These are phyloP conservation scores for Scelioninae gen. 1 DNA, from an alignment of 2,888 invertebrate species.

Conservation along the genomic window DNA sequence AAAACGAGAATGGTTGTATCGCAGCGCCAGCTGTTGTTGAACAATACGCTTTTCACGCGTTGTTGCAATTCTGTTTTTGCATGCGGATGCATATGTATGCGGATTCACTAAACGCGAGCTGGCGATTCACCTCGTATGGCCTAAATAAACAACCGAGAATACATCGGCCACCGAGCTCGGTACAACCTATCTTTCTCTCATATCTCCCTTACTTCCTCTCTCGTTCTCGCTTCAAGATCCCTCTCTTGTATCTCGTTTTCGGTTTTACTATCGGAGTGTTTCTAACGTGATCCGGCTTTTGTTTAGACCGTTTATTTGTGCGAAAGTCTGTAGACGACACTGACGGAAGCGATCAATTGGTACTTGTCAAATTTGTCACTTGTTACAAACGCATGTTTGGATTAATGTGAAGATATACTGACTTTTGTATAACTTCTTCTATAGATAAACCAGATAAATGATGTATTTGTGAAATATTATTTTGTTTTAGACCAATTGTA, in stretches of 20 bases:
- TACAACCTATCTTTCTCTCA: constrained; percentile 68
- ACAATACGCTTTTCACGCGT: constrained; percentile 70
- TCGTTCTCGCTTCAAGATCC: constrained; percentile 39
- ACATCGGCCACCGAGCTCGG: constrained; percentile 82
- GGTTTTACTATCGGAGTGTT: constrained; percentile 35
- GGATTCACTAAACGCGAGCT: constrained; percentile 73
- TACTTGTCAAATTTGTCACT: constrained; percentile 40
- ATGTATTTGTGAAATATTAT: too few species aligned
- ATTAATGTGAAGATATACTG: neutral
- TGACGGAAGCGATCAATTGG: constrained; percentile 24
- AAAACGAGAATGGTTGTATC: constrained; percentile 41
- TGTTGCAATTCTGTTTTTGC: constrained; percentile 64
- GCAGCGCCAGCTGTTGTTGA: constrained; percentile 61
- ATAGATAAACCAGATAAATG: neutral
- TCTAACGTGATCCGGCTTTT: constrained; percentile 28
- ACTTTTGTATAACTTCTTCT: neutral
- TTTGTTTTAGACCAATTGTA: too few species aligned
- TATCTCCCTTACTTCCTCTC: constrained; percentile 56
- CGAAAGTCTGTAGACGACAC: constrained; percentile 7
- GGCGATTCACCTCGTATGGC: constrained; percentile 83
- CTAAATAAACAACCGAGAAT: constrained; percentile 85
- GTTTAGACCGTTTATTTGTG: constrained; percentile 52
- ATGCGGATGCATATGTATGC: constrained; percentile 63
- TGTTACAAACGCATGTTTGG: constrained; percentile 13
- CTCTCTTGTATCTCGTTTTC: constrained; percentile 19